phyloP scores from a whole-genome alignment of 2,797 vertebrate genomes.

The Falco berigora region DNA sequence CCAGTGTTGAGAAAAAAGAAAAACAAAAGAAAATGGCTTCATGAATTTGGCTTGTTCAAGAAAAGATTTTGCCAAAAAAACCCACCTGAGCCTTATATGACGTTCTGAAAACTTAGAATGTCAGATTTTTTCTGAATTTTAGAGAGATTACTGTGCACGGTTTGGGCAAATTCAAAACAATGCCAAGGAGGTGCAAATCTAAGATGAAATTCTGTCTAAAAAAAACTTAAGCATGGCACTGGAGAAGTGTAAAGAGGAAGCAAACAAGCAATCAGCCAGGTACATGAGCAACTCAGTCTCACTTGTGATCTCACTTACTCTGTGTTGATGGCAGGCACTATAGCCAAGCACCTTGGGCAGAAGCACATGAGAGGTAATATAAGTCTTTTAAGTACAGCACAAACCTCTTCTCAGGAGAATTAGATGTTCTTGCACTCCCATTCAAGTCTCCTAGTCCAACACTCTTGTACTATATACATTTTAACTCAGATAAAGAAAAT shows the following conservation, averaged over 20 bases:
- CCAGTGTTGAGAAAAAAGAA: background rate
- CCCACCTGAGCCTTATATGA: rapidly evolving
- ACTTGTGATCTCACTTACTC: background rate
- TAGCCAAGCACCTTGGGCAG: background rate
- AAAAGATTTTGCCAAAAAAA: background rate
- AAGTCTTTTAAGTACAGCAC: background rate
- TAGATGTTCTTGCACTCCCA: background rate
- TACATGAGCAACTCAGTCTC: background rate
- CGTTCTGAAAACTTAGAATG: background rate
- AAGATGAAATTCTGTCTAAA: background rate
- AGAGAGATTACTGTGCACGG: background rate
- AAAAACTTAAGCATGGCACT: background rate
- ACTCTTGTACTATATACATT: background rate
- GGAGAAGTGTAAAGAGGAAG: background rate
- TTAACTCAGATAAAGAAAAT: background rate
- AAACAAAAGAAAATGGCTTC: background rate
- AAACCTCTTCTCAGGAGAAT: background rate
- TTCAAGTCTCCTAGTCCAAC: background rate
- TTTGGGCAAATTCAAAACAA: background rate
- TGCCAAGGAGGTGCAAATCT: background rate
- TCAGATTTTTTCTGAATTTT: background rate
- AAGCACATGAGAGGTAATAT: background rate
- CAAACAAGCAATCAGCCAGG: background rate
- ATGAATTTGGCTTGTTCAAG: background rate
- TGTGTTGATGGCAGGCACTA: background rate